Conservation (phyloP, 2,888 invertebrate species). For the Sylvicola cinctus region DNA sequence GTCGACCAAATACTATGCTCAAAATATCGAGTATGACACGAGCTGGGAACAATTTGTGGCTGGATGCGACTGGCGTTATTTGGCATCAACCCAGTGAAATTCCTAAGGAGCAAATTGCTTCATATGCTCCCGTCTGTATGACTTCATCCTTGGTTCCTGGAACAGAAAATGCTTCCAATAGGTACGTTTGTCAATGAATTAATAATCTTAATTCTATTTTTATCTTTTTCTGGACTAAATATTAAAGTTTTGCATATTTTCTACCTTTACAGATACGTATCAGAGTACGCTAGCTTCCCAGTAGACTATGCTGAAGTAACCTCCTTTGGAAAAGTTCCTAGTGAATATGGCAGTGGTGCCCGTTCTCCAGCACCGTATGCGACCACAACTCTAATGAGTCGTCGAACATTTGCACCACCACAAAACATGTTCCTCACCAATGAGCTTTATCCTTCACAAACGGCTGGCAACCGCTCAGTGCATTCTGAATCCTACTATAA, state of each 20-base stretch:
- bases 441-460: constrained; percentile 4
- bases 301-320: constrained; percentile 26
- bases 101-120: constrained; percentile 26
- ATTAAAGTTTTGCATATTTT: no score
- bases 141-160: constrained; percentile 10
- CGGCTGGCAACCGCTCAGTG: constrained; percentile 27
- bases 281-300: constrained; percentile 25
- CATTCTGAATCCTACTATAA: constrained; percentile 56
- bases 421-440: background rate
- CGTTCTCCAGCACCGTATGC: constrained; percentile 72
- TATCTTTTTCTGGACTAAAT: background rate
- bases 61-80: constrained; percentile 21
- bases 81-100: constrained; percentile 19
- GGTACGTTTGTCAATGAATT: background rate
- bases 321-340: constrained; percentile 23
- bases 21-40: constrained; percentile 26
- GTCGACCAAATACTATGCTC: constrained; percentile 24
- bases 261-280: constrained; percentile 12
- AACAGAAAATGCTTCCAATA: background rate
- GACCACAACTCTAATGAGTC: constrained; percentile 23
- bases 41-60: constrained; percentile 24
- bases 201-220: background rate
- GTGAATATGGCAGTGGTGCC: constrained; percentile 33
- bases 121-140: constrained; percentile 25
- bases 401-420: constrained; percentile 2